Base-by-base conservation (phyloP, 2,888 invertebrate species). In the Nycteola revayana region DNA sequence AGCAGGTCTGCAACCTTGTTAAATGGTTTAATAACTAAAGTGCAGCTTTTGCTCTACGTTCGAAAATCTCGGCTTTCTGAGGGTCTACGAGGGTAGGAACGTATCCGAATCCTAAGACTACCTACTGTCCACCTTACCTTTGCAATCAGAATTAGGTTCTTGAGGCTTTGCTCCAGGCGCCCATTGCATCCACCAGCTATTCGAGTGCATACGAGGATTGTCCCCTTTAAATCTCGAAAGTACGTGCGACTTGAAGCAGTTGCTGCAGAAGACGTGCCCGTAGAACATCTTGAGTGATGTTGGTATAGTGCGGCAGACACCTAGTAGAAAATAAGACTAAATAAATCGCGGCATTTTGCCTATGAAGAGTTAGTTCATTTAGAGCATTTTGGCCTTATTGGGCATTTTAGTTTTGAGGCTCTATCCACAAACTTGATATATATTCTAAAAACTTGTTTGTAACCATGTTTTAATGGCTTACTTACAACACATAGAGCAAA, bases 111-210 rank as follows among this genome's bases (percentile, higher is more conserved):
- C n/a, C n/a, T n/a, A n/a, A n/a, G n/a, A n/a, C n/a, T n/a, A n/a
- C n/a, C n/a, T n/a, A n/a, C n/a, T n/a, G n/a, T n/a, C n/a, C n/a
- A n/a, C n/a, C 10, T 42, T 44, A 34, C 59, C 62, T 32, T 56
- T 53, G 33, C 43, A 42, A 2, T 58, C 57, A 20, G 35, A 46
- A 3, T 39, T 49, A 3, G 11, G 35, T 3, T 56, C 50, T 21
- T 56, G 62, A 0, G 68, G 65, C 36, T 61, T 72, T 7, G 48
- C 23, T 0, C 74, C 75, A 5, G 82, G 77, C 1, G 67, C 77
- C 75, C 79, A 84, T 36, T 85, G 82, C 76, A 77, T 77, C 84
- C 86, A 85, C 85, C 85, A 84, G 54, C 70, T 78, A 31, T 76
- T 76, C 0, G 73, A 68, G 27, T 80, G 69, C 28, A 81, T 62